phyloP scores from a whole-genome alignment of 2,113 vertebrate species.

The Cryptotis parvus region DNA sequence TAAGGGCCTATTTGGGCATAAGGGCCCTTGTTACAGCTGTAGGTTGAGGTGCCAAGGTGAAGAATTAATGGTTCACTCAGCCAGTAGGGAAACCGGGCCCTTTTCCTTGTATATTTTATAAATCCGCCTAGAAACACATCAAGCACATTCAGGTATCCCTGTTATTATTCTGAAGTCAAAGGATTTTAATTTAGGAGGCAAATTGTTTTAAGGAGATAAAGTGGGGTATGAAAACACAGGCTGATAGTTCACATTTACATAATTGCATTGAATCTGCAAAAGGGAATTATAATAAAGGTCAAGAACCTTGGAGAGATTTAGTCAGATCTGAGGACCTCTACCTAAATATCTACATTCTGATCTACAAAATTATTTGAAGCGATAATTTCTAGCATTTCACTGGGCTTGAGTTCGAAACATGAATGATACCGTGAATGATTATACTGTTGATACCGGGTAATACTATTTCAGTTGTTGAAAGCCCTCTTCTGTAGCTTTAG shows the following conservation, averaged over 20 bases:
- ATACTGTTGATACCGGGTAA: too few relatives aligned
- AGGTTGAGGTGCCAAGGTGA: conserved; percentile 61
- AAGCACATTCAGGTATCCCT: background rate
- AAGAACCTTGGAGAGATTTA: background rate
- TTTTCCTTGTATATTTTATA: conserved; percentile 40
- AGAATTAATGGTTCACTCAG: conserved; percentile 67
- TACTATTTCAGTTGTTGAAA: background rate
- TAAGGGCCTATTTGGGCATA: conserved; percentile 49
- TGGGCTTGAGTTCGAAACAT: conserved; percentile 32
- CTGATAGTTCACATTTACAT: background rate
- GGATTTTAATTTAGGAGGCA: conserved; percentile 29
- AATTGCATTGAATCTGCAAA: conserved; percentile 15
- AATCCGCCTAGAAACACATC: conserved; percentile 29
- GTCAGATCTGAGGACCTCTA: background rate
- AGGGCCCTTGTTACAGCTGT: conserved; percentile 57
- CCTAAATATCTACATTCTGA: background rate
- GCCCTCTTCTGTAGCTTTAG: background rate
- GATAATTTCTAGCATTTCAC: background rate
- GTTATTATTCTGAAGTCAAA: conserved; percentile 13
- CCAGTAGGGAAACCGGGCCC: conserved; percentile 37
- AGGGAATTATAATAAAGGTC: background rate
- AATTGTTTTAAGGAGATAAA: conserved; percentile 8
- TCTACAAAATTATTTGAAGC: background rate
- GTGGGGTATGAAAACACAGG: background rate
- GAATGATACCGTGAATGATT: too few relatives aligned